Evolutionary conservation across 1,140 invertebrate genomes (phyloP).

Genomic region (Eupeodes corollae): DNA sequence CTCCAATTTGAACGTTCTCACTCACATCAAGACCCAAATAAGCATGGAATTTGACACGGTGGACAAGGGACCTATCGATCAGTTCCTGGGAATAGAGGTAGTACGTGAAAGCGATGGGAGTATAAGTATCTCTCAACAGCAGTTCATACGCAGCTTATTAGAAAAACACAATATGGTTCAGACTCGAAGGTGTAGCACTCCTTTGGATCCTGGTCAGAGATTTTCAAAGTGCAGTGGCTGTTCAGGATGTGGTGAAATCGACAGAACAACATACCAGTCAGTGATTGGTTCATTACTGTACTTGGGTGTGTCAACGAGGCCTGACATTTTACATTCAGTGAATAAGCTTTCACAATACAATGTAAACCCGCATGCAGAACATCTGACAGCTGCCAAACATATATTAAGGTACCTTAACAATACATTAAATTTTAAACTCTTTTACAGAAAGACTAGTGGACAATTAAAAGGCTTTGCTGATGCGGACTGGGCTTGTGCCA

Average conservation of each 20-base stretch:
- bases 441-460: too few species aligned
- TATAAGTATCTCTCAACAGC: background rate
- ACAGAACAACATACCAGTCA: background rate
- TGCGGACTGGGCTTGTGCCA: conserved; percentile 26
- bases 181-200: background rate
- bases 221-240: background rate
- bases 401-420: too few species aligned
- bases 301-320: conserved; percentile 9
- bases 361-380: too few species aligned
- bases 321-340: conserved; percentile 23
- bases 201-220: background rate
- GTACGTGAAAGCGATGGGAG: conserved; percentile 1
- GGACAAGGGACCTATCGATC: conserved; percentile 10
- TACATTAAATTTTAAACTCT: too few species aligned
- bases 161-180: background rate
- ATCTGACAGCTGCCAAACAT: too few species aligned
- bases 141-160: background rate
- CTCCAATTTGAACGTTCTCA: background rate
- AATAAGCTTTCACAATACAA: too few species aligned
- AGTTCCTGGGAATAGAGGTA: conserved; percentile 30
- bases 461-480: conserved; percentile 7
- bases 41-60: conserved; percentile 18
- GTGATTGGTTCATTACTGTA: background rate
- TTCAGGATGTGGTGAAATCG: background rate
- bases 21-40: background rate